These are phyloP conservation scores for Emmelina monodactyla DNA, from an alignment of 2,888 invertebrate species.

Conservation along the genomic window DNA sequence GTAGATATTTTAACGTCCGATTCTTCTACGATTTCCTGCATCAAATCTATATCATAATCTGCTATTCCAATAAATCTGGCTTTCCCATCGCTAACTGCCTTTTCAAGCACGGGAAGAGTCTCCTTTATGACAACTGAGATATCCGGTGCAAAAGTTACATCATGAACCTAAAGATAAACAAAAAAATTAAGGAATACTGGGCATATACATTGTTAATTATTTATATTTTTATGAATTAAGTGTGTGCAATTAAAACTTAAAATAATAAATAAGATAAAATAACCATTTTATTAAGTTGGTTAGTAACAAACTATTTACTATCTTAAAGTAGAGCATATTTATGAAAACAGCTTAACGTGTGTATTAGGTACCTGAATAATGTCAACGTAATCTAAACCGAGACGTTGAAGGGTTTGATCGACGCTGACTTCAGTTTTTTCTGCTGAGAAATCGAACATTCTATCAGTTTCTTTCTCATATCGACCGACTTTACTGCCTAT, in stretches of 20 bases:
- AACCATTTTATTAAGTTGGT: too few species aligned
- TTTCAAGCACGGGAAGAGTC: constrained; percentile 83
- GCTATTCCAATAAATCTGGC: constrained; percentile 86
- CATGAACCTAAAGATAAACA: constrained; percentile 90
- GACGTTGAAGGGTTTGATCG: constrained; percentile 73
- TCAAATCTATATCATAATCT: constrained; percentile 79
- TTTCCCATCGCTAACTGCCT: constrained; percentile 75
- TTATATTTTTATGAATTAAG: too few species aligned
- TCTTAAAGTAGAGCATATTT: too few species aligned
- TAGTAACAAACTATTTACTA: too few species aligned
- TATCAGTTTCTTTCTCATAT: constrained; percentile 72
- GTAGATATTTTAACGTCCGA: constrained; percentile 72
- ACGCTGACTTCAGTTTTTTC: constrained; percentile 79
- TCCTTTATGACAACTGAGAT: constrained; percentile 80
- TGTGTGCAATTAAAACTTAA: neutral
- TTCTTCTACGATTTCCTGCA: constrained; percentile 77
- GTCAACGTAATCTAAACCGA: constrained; percentile 86
- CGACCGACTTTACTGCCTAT: constrained; percentile 93
- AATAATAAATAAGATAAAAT: too few species aligned
- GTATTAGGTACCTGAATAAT: constrained; percentile 76
- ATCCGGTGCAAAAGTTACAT: constrained; percentile 85
- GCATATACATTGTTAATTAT: too few species aligned
- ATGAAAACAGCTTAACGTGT: too few species aligned
- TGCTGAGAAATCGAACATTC: constrained; percentile 87
- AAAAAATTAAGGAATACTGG: too few species aligned